A percentile compares a stretch with the other conserved stretches of the same genome.
Evolutionary conservation across 2,797 vertebrate species (phyloP).

Genomic region (Lagorchestes hirsutus): DNA sequence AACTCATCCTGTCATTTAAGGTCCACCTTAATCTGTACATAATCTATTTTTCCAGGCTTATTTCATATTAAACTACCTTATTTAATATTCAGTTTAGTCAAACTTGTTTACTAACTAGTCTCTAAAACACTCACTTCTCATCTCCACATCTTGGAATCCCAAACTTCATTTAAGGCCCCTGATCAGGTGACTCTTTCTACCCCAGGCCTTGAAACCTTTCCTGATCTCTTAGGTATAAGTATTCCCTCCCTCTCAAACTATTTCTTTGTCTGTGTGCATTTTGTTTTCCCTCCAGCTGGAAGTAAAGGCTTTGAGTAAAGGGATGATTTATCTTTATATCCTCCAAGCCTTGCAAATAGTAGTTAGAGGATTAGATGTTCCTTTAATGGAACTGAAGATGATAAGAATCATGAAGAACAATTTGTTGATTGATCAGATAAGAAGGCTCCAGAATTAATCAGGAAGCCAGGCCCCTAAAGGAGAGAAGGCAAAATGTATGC

Average conservation of each 20-base stretch:
- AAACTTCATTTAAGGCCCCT: not conserved
- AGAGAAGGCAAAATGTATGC: not conserved
- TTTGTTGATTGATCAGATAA: not conserved
- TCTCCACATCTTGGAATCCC: not conserved
- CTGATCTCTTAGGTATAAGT: not conserved
- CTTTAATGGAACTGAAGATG: not conserved
- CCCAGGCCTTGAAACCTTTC: not conserved
- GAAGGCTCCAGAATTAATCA: not conserved
- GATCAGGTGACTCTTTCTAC: not conserved
- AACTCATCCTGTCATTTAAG: not conserved
- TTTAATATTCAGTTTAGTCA: not conserved
- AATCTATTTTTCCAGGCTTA: not conserved
- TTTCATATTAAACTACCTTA: not conserved
- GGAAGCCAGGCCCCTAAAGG: not conserved
- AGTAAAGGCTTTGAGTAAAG: not conserved
- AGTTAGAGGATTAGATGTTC: not conserved
- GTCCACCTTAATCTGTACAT: not conserved
- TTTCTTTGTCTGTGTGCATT: not conserved
- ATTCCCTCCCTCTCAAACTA: too few relatives aligned
- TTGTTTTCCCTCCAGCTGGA: not conserved
- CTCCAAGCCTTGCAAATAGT: not conserved
- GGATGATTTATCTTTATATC: too few relatives aligned
- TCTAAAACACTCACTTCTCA: not conserved
- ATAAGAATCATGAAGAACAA: not conserved
- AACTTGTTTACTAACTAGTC: not conserved